These are phyloP conservation scores for Linurgus olivaceus DNA, from an alignment of 2,797 vertebrate species.

Conservation along the genomic window DNA sequence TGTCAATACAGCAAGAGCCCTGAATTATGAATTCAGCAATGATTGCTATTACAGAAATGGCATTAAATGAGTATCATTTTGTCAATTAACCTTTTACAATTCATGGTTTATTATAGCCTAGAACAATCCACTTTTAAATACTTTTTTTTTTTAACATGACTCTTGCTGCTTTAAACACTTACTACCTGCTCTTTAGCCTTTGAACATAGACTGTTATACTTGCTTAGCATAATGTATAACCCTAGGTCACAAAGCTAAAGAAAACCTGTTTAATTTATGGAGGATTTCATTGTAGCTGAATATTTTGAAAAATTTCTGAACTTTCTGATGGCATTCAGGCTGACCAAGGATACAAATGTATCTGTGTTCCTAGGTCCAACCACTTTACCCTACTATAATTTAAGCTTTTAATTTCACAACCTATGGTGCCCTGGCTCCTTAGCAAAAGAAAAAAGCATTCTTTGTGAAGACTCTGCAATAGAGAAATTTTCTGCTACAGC, in stretches of 20 bases:
- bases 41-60: slow-evolving; percentile 46
- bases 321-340: slow-evolving; percentile 5
- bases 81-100: slow-evolving; percentile 77
- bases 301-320: slow-evolving; percentile 40
- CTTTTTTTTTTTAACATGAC: not conserved
- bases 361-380: not conserved
- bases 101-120: slow-evolving; percentile 66
- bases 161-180: slow-evolving; percentile 62
- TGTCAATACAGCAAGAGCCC: slow-evolving; percentile 62
- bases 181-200: slow-evolving; percentile 70
- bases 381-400: slow-evolving; percentile 33
- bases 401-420: slow-evolving; percentile 47
- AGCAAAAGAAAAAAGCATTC: not conserved
- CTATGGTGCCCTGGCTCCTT: not conserved
- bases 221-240: slow-evolving; percentile 69
- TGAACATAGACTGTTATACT: slow-evolving; percentile 27
- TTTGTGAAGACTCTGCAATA: not conserved
- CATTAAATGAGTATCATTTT: slow-evolving; percentile 71
- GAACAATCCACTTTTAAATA: slow-evolving; percentile 68
- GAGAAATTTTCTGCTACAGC: not conserved
- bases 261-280: slow-evolving; percentile 68
- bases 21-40: slow-evolving; percentile 45
- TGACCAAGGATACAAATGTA: not conserved
- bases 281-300: slow-evolving; percentile 55
- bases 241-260: slow-evolving; percentile 62